Evolutionary conservation across 2,113 vertebrate species (phyloP).

Genomic region (Myotis brandtii): DNA sequence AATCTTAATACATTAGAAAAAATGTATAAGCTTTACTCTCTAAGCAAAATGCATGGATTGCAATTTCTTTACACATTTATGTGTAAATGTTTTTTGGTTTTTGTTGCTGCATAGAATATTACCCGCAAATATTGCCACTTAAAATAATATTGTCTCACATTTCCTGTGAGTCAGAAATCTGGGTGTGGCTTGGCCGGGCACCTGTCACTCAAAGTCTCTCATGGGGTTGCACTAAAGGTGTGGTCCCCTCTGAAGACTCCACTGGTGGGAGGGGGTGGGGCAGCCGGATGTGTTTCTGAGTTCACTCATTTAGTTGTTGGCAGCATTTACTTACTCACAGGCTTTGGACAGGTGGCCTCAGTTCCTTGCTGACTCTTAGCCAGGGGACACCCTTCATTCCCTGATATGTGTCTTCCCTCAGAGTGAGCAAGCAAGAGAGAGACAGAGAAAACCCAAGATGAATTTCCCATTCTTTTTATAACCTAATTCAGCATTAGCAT

Average conservation of each 20-base stretch:
- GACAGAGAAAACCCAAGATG: background rate
- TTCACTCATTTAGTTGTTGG: background rate
- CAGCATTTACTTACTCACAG: background rate
- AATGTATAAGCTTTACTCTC: background rate
- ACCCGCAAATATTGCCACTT: background rate
- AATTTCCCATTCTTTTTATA: background rate
- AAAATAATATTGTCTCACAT: background rate
- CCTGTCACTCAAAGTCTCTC: background rate
- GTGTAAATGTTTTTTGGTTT: background rate
- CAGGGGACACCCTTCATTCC: background rate
- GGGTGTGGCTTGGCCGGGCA: background rate
- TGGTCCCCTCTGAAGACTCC: background rate
- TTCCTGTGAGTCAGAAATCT: background rate
- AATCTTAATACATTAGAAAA: background rate
- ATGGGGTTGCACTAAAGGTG: background rate
- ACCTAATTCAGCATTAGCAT: background rate
- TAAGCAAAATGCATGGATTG: background rate
- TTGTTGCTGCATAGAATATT: background rate
- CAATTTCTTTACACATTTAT: background rate
- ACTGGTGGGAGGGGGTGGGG: fast-evolving
- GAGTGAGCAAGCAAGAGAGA: background rate
- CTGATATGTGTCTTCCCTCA: background rate
- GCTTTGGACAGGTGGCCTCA: background rate
- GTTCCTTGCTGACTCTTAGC: background rate
- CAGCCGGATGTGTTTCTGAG: background rate